Base-by-base conservation (phyloP, 2,888 invertebrate genomes). In the Cephus spinipes region DNA sequence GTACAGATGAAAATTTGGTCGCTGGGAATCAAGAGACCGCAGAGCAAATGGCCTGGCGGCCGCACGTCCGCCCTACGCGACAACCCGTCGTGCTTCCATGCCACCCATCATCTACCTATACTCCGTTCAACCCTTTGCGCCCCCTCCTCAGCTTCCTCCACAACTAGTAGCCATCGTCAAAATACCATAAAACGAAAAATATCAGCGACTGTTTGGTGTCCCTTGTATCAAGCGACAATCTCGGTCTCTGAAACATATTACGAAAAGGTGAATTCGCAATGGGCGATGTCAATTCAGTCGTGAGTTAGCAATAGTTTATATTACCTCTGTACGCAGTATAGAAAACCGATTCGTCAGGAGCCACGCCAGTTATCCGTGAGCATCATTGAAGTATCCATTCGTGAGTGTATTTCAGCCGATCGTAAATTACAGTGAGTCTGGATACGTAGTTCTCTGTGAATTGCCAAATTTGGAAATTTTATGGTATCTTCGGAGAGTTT, bases 1-100 rank as follows among this genome's bases (percentile, higher is more conserved):
- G 90, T 89, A 88, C 89, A 87, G 89, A 91, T 89, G 91, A 90
- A 90, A 90, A 91, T 91, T 91, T 89, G 89, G 90, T 89, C 87
- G 87, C 86, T 84, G 88, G 89, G 88, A 91, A 91, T 90, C 91
- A 90, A 90, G 87, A 86, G 89, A 91, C 91, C 91, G 89, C 91
- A 91, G 86, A 89, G 89, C 89, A 90, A 91, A 91, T 90, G 88
- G 90, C 86, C 89, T 90, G 87, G 88, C 85, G 83, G 90, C 87
- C 87, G 86, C 87, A 86, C 75, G 71, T 71, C 71, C 71, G 32
- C 71, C 71, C 71, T 71, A 31, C 71, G 71, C 71, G 71, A 71
- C 32, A 71, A 55, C 55, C 55, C 55, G 55, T 55, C 55, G 68
- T 68, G 33, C 75, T 79, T 74, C 75, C 71, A 80, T 73, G 77